phyloP scores from a whole-genome alignment of 2,797 vertebrate species.

The Sorex maritimensis region DNA sequence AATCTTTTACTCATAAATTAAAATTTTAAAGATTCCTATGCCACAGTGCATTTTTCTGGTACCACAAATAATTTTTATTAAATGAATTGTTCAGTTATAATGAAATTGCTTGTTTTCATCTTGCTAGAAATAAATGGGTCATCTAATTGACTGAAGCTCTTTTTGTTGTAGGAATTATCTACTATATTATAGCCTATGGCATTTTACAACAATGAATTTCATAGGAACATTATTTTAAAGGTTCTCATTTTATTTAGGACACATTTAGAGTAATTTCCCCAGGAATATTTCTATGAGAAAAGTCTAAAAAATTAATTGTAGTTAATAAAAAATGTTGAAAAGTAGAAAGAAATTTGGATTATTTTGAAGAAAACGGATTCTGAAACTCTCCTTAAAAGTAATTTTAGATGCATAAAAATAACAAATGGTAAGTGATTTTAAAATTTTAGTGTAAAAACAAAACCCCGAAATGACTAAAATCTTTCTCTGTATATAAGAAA shows the following conservation, averaged over 20 bases:
- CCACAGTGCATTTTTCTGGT: not conserved
- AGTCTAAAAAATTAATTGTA: conserved; percentile 50
- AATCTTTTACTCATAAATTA: conserved; percentile 1
- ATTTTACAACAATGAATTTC: conserved; percentile 65
- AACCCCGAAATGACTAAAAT: not conserved
- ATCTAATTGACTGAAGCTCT: conserved; percentile 16
- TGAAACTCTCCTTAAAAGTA: conserved; percentile 60
- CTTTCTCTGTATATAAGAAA: conserved; percentile 24
- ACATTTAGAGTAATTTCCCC: conserved; percentile 27
- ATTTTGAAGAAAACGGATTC: conserved; percentile 34
- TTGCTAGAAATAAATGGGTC: conserved; percentile 66
- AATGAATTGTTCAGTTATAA: conserved; percentile 53
- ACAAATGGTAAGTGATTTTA: conserved; percentile 34
- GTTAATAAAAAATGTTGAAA: conserved; percentile 16
- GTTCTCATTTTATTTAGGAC: conserved; percentile 62
- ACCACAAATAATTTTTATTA: conserved; percentile 45
- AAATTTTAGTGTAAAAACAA: conserved; percentile 42
- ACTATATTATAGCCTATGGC: conserved; percentile 61
- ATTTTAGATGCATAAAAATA: conserved; percentile 62
- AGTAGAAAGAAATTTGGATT: conserved; percentile 43
- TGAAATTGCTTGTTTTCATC: conserved; percentile 52
- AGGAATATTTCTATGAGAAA: conserved; percentile 26
- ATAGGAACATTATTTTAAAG: conserved; percentile 64
- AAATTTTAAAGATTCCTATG: conserved; percentile 28
- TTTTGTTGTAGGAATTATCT: conserved; percentile 62